Evolutionary conservation across 1,140 invertebrate species (phyloP).

Genomic region (Sinonovacula constricta): DNA sequence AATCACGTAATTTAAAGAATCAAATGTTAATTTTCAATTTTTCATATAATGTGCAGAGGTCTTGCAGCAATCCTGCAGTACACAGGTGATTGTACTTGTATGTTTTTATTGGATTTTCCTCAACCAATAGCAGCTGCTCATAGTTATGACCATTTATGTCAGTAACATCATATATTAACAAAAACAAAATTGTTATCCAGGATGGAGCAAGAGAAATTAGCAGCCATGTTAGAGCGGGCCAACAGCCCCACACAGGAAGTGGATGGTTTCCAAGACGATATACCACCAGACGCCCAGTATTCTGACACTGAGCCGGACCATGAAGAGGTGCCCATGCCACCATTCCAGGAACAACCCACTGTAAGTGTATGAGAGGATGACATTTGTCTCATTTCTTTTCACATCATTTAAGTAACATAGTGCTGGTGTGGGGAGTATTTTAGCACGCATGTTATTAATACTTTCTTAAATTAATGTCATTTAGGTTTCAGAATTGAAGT

Average conservation of each 20-base stretch:
- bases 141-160: neutral
- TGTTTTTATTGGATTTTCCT: neutral
- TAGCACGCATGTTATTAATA: no score
- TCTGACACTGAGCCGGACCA: conserved; percentile 28
- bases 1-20: no score
- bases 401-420: no score
- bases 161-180: neutral
- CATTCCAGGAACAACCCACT: conserved; percentile 1
- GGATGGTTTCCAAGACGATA: conserved; percentile 17
- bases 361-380: no score
- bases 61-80: no score
- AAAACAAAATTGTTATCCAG: conserved; percentile 36
- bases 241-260: conserved; percentile 61
- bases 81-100: no score
- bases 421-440: no score
- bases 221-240: conserved; percentile 59
- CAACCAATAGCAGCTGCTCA: neutral
- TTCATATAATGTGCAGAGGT: no score
- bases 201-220: conserved; percentile 64
- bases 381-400: no score
- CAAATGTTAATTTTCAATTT: no score
- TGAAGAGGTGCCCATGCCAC: neutral
- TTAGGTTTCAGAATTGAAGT: no score
- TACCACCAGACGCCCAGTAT: conserved; percentile 19
- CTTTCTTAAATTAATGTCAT: no score